Conservation (phyloP, 2,797 vertebrate species). For the Syngnathus rostellatus region DNA sequence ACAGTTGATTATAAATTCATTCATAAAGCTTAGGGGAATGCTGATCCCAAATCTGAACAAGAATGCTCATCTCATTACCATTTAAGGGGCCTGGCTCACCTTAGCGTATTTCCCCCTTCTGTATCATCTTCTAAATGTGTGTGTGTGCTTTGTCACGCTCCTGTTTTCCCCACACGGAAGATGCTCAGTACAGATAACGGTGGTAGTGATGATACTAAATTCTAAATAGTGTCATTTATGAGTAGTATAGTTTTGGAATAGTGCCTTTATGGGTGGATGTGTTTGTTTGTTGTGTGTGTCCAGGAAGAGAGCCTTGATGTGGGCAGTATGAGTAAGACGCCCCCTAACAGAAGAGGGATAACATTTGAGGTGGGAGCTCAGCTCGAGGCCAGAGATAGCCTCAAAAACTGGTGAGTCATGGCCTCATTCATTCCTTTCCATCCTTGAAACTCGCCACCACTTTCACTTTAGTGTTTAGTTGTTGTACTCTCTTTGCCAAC, state of each 20-base stretch:
- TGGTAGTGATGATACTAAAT: constrained; percentile 10
- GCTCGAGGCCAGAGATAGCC: constrained; percentile 94
- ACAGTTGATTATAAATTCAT: background rate
- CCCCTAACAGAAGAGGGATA: constrained; percentile 97
- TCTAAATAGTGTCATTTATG: constrained; percentile 8
- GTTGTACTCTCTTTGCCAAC: background rate
- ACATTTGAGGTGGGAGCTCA: constrained; percentile 96
- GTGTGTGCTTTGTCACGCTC: constrained; percentile 10
- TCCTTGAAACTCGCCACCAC: constrained; percentile 30
- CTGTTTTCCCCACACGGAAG: constrained; percentile 3
- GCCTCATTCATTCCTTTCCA: constrained; percentile 48
- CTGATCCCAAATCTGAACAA: background rate
- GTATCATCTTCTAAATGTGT: constrained; percentile 11
- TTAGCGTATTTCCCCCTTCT: constrained; percentile 3
- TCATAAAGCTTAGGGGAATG: background rate
- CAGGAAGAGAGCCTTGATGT: constrained; percentile 67
- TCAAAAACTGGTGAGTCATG: constrained; percentile 88
- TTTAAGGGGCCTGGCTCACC: constrained; percentile 55
- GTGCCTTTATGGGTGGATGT: constrained; percentile 26
- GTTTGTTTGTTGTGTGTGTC: constrained; percentile 32
- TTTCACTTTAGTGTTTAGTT: background rate
- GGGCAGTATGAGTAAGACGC: constrained; percentile 90
- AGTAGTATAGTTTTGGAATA: constrained; percentile 19
- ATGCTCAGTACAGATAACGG: constrained; percentile 17
- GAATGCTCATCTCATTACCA: constrained; percentile 47